Evolutionary conservation across 2,797 vertebrate genomes (phyloP).

Genomic region (Sebastes aleutianus): DNA sequence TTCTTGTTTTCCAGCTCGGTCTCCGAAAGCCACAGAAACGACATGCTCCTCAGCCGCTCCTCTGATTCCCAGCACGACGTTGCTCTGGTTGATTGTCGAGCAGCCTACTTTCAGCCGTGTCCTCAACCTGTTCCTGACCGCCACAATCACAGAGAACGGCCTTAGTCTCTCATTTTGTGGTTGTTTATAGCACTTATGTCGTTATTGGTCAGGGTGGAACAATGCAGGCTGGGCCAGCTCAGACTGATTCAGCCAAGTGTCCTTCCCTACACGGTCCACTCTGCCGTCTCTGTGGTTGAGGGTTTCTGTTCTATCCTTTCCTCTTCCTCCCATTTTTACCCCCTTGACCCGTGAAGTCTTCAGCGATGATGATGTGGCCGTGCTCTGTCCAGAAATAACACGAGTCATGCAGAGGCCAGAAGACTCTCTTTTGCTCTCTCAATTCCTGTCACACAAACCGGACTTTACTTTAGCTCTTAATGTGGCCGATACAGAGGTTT

Average conservation of each 20-base stretch:
- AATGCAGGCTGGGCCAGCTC: slow-evolving; percentile 46
- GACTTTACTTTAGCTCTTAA: background rate
- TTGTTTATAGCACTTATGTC: slow-evolving; percentile 55
- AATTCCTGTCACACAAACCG: background rate
- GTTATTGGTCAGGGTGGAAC: slow-evolving; percentile 62
- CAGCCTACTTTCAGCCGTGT: slow-evolving; percentile 46
- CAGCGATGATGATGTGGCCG: slow-evolving; percentile 54
- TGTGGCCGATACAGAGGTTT: background rate
- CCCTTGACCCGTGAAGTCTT: slow-evolving; percentile 48
- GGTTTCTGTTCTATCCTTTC: slow-evolving; percentile 22
- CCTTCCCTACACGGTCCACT: slow-evolving; percentile 24
- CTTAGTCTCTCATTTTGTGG: slow-evolving; percentile 65
- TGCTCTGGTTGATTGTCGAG: slow-evolving; percentile 50
- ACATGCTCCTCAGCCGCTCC: slow-evolving; percentile 3
- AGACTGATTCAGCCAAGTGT: slow-evolving; percentile 54
- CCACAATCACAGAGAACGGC: slow-evolving; percentile 52
- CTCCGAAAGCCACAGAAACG: slow-evolving; percentile 36
- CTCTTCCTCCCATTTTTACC: slow-evolving; percentile 43
- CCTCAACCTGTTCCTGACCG: slow-evolving; percentile 52
- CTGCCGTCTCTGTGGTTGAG: slow-evolving; percentile 53
- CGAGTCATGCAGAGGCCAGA: slow-evolving; percentile 51
- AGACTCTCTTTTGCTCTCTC: background rate
- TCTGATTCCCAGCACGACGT: slow-evolving; percentile 58
- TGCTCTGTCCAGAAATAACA: slow-evolving; percentile 55
- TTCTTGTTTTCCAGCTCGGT: slow-evolving; percentile 30